Evolutionary conservation across 2,113 vertebrate species (phyloP), one percentile per base, ranked within the genome.

Genomic region (Misgurnus mizolepis): DNA sequence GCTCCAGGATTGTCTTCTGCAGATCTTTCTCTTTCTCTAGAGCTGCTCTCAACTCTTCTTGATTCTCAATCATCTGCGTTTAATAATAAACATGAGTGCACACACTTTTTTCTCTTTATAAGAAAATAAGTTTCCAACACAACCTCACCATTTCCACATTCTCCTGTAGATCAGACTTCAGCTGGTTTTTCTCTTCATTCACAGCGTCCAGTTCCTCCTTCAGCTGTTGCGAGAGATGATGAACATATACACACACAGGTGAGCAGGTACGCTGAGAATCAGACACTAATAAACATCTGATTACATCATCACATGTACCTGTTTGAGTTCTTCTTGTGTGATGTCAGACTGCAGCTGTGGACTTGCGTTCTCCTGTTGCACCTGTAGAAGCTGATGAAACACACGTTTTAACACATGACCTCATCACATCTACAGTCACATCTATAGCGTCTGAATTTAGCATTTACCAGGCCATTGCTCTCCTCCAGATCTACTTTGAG

Each of bases 81-180:
- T 11, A 60, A 55, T 34, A 12, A 72, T 34, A 22, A 39, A 22
- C 5, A 58, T 58, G 8, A 58, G 18, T 18, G 15, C 12, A 58
- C 2, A 17, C 7, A 6, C 55, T 17, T n/a, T 58, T 6, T 6
- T 7, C n/a, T 58, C 7, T 58, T 58, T 8, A 18, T 58, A 58
- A 58, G 17, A 58, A n/a, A 8, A 18, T 1, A 58, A 18, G 18
- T 55, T 53, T 10, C 4, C 3, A 53, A 7, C 4, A 2, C 17
- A n/a, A 58, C 3, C 53, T 84, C 78, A 91, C 89, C 79, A 79
- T 85, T 49, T 90, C 85, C 8, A 89, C 76, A 14, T 89, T 89
- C 22, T 89, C 84, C 62, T 87, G 81, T 0, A 91, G 80, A n/a
- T 88, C 88, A 4, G 27, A 45, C 80, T 88, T 89, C 34, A 93